Conservation (phyloP, 1,140 invertebrate species). For the Halotydeus destructor region DNA sequence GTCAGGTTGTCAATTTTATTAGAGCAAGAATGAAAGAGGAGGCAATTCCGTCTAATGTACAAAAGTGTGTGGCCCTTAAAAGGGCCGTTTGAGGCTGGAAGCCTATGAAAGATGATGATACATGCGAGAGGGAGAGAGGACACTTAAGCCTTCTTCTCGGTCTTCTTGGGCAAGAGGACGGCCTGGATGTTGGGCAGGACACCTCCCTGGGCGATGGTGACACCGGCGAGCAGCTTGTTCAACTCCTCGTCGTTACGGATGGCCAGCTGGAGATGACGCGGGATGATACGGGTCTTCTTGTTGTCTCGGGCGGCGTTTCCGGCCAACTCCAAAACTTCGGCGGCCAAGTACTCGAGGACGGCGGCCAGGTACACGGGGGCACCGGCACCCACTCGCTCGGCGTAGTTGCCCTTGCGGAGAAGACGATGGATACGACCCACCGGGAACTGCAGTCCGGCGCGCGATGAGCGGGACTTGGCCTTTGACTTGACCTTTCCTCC, state of each 20-base stretch:
- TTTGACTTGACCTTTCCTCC: conserved; percentile 33
- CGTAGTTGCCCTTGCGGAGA: conserved; percentile 40
- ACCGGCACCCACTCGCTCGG: conserved; percentile 30
- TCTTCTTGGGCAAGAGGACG: conserved; percentile 44
- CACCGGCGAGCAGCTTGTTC: conserved; percentile 49
- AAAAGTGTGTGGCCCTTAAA: conserved; percentile 23
- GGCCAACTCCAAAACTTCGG: conserved; percentile 37
- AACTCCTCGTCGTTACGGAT: conserved; percentile 72
- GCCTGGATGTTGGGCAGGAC: conserved; percentile 57
- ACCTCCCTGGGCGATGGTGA: conserved; percentile 60
- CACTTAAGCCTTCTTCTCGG: conserved; percentile 20
- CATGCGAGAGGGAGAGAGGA: background rate
- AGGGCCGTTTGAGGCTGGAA: conserved; percentile 20
- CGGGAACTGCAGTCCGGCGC: conserved; percentile 44
- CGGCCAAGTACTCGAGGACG: conserved; percentile 31
- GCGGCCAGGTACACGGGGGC: conserved; percentile 34
- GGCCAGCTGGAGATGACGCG: conserved; percentile 55
- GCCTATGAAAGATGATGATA: background rate
- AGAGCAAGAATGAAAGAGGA: too few species aligned
- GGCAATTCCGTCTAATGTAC: background rate
- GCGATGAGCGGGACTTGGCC: conserved; percentile 34
- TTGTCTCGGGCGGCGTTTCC: conserved; percentile 48
- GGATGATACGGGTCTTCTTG: conserved; percentile 43
- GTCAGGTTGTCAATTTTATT: too few species aligned
- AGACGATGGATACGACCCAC: conserved; percentile 44